These are phyloP conservation scores for Palloptera scutellata DNA, from an alignment of 2,888 invertebrate species.

Conservation along the genomic window DNA sequence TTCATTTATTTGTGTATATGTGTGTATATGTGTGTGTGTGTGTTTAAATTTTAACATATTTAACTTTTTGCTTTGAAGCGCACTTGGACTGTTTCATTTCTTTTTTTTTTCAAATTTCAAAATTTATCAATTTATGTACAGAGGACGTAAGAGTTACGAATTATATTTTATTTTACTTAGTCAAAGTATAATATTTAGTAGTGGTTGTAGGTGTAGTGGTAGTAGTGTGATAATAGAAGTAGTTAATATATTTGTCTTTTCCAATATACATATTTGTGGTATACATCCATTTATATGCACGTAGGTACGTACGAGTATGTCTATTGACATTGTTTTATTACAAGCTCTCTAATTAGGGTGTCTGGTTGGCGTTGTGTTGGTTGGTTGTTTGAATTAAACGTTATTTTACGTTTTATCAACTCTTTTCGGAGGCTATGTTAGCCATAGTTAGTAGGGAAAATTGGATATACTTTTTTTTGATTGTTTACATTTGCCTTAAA, in stretches of 20 bases:
- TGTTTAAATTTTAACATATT: slow-evolving; percentile 25
- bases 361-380: not conserved
- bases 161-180: too few relatives aligned
- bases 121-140: not conserved
- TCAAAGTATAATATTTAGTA: slow-evolving; percentile 15
- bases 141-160: too few relatives aligned
- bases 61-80: slow-evolving; percentile 32
- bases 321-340: not conserved
- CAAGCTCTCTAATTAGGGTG: not conserved
- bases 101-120: not conserved
- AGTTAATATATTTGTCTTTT: not conserved
- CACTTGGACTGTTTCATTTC: slow-evolving; percentile 9
- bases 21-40: slow-evolving; percentile 15
- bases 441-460: too few relatives aligned
- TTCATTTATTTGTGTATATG: slow-evolving; percentile 21
- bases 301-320: too few relatives aligned
- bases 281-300: too few relatives aligned
- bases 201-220: slow-evolving; percentile 20
- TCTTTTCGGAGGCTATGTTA: too few relatives aligned
- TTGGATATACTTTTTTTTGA: not conserved
- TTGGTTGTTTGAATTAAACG: not conserved
- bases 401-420: not conserved
- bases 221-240: slow-evolving; percentile 31
- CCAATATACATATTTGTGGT: slow-evolving; percentile 1
- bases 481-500: slow-evolving; percentile 8